Evolutionary conservation across 1,140 invertebrate genomes (phyloP), one percentile per base, ranked within the genome.

Genomic region (Zaprionus capensis): DNA sequence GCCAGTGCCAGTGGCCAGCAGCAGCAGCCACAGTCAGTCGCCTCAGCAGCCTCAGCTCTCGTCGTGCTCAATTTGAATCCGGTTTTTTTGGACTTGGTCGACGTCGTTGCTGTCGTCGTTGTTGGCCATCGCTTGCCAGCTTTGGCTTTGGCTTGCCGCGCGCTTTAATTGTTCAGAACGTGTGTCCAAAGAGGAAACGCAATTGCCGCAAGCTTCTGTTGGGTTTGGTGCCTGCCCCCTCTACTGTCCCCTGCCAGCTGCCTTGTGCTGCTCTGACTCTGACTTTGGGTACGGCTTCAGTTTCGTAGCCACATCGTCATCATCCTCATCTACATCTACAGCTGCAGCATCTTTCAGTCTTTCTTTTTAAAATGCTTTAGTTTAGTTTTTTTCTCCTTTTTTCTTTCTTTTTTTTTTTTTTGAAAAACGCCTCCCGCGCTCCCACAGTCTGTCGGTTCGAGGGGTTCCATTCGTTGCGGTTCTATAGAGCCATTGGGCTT

Each of bases 171-270:
- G 83, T 85, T 85, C 76, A 87, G 82, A 87, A 87, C 80, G 82
- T 87, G 83, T 81, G 82, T 78, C 83, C 80, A 84, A 83, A 84
- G 76, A 88, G 80, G 80, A 87, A 83, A 86, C 80, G 76, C 80
- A 91, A 91, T 86, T 91, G 85, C 87, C 85, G 87, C 77, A 85
- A 91, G 87, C 87, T 91, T 91, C 87, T 91, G 87, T 91, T 82
- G 86, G 68, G 79, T 64, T 78, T 74, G 51, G 31, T 17, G 12
- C 68, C 36, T 58, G n/a, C 11, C 15, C 46, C 46, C 9, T 4
- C 46, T 9, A 2, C 46, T 24, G 7, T 2, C 41, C 6, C 46
- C 17, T 12, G 20, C 46, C 46, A 49, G 20, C 46, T 22, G 46
- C 46, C 20, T 51, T 20, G 20, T 46, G 38, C 6, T n/a, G 15